Evolutionary conservation across 1,140 invertebrate species (phyloP).

Genomic region (Drosophila virilis): DNA sequence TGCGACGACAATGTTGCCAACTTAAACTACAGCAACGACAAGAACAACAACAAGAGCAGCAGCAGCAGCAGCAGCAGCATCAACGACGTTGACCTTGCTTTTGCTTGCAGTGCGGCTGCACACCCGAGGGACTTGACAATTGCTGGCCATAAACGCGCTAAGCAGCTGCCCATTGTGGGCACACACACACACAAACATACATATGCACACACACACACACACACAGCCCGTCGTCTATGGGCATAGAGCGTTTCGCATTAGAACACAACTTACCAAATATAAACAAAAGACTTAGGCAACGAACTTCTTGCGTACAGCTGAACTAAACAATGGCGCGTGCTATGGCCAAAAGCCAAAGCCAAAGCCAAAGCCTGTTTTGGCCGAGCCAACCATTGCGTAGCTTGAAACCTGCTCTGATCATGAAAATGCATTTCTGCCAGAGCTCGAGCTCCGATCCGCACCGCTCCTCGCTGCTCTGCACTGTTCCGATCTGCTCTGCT

Average conservation of each 20-base stretch:
- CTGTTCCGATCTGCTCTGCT: not conserved
- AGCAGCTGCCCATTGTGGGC: conserved; percentile 73
- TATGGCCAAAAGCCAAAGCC: conserved; percentile 54
- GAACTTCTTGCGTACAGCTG: conserved; percentile 60
- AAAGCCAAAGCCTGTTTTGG: conserved; percentile 66
- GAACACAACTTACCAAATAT: conserved; percentile 76
- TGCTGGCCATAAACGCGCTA: conserved; percentile 79
- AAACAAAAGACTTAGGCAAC: conserved; percentile 83
- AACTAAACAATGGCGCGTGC: conserved; percentile 79
- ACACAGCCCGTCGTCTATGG: conserved; percentile 17
- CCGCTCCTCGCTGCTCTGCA: not conserved
- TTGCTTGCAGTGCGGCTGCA: conserved; percentile 38
- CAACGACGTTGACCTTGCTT: conserved; percentile 66
- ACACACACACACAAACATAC: conserved; percentile 28
- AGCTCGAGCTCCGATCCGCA: conserved; percentile 16
- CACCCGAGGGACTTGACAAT: conserved; percentile 76
- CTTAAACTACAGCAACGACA: conserved; percentile 19
- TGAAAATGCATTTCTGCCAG: conserved; percentile 71
- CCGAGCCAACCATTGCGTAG: conserved; percentile 64
- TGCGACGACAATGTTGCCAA: conserved; percentile 42
- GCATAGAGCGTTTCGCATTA: conserved; percentile 59
- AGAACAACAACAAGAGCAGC: conserved; percentile 7
- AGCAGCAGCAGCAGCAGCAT: conserved; percentile 16
- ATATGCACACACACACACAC: not conserved
- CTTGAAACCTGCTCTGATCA: conserved; percentile 78